Base-by-base conservation (phyloP, 1,140 invertebrate genomes). In the Anastrepha ludens region DNA sequence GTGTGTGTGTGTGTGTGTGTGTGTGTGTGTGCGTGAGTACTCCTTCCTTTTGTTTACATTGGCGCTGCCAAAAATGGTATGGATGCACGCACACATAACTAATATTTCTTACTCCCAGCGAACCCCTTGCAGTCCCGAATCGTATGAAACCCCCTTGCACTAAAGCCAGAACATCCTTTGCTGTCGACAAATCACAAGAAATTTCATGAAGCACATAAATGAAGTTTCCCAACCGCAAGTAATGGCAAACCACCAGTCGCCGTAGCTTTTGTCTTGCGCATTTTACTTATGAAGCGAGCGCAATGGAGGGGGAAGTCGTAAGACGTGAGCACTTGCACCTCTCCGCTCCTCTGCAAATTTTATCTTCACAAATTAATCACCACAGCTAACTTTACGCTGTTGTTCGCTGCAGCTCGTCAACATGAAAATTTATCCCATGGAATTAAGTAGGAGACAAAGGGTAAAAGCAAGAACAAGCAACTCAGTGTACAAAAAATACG, bases 341-440 rank as follows among this genome's bases (percentile, higher is more conserved):
- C 44, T 29, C 74, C 0, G 13, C 74, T 20, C 50, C 7, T 47
- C 44, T 81, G 3, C 47, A n/a, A 3, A n/a, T 62, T 62, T 81
- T n/a, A 81, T 41, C 74, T 55, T 41, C n/a, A n/a, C n/a, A 81
- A 81, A 81, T 81, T 81, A 81, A 81, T 81, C 74, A n/a, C 20
- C 74, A n/a, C 47, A 81, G 20, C 44, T 47, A 81, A 81, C 2
- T 81, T 81, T 81, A 58, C 74, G 74, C 74, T 81, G 44, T 55
- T 81, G 44, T 81, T 47, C 17, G 74, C 41, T 81, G 47, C 7
- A 58, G 47, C 74, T 50, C 50, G 74, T 81, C 74, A 81, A 81
- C 47, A 81, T 81, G 47, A 81, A 55, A 81, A 81, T 81, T 55
- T 81, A 81, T 81, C 74, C 47, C 74, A 17, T 81, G 74, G 55